Base-by-base conservation (phyloP, 2,113 vertebrate genomes). In the Menidia beryllina region DNA sequence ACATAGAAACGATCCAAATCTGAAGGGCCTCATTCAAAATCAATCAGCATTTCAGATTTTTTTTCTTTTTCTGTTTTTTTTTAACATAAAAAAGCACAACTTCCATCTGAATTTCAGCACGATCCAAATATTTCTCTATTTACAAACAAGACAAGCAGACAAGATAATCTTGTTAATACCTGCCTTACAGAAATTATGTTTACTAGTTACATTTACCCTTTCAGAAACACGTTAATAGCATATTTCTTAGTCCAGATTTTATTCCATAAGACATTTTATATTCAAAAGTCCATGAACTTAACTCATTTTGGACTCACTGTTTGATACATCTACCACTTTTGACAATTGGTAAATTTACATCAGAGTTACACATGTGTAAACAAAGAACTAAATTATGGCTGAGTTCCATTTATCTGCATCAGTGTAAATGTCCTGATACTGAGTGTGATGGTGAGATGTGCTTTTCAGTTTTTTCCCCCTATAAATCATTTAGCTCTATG, bases 111-210 rank as follows among this genome's bases (percentile, higher is more conserved):
- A 74, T 76, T 74, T 79, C 47, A 69, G 69, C 24, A 76, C 49
- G 72, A 54, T 57, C 72, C 38, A 56, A 55, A 64, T 57, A 36
- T 53, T 66, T 59, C 34, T 69, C 65, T 77, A 85, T 87, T 81
- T 82, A 89, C 79, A 87, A 71, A 57, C 53, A 66, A 52, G 36
- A 61, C 25, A 47, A 47, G 60, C 66, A 72, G 23, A 68, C 63
- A 54, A 65, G 13, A 55, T 47, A 30, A 62, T 68, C 56, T 41
- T 38, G 49, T 50, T 72, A 39, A 78, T 52, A 74, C 23, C 65
- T 66, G 26, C 36, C 52, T 53, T 49, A 26, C 53, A 81, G 53
- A 55, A 48, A 8, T 38, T 50, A 56, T 77, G 30, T 4, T 34
- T 19, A 26, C 34, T 41, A 51, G 55, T 60, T 48, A 34, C 41